phyloP scores from a whole-genome alignment of 2,888 invertebrate genomes.

The Nemotelus pantherinus region DNA sequence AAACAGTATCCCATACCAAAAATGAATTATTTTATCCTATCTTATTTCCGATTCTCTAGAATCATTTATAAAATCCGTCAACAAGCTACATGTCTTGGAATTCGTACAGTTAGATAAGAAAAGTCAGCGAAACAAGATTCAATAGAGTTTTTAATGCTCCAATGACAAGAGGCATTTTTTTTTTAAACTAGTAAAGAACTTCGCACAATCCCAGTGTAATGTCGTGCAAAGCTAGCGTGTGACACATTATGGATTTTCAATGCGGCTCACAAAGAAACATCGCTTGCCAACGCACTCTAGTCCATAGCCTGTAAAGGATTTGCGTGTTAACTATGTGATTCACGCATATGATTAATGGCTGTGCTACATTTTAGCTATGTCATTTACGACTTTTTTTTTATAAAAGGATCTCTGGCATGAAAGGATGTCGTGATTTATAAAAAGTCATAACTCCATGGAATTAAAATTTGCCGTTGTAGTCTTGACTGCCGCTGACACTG shows the following conservation, averaged over 20 bases:
- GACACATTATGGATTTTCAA: slow-evolving; percentile 36
- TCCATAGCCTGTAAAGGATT: neutral
- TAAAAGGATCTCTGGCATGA: slow-evolving; percentile 24
- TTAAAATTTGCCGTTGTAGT: slow-evolving; percentile 18
- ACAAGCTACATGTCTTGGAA: no score
- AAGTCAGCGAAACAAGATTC: no score
- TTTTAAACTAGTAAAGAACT: no score
- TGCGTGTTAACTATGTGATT: slow-evolving; percentile 38
- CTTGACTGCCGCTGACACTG: no score
- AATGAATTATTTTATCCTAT: no score
- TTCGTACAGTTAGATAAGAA: no score
- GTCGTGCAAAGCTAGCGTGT: neutral
- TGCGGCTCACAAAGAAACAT: neutral
- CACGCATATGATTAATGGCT: slow-evolving; percentile 41
- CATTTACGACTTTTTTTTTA: slow-evolving; percentile 31
- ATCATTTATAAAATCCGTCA: no score
- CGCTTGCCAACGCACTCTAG: neutral
- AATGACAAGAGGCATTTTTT: no score
- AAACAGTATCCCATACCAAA: no score
- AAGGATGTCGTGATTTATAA: slow-evolving; percentile 41
- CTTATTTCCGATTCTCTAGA: no score
- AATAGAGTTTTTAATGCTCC: no score
- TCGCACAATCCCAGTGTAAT: no score
- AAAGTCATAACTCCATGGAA: slow-evolving; percentile 38
- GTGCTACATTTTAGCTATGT: slow-evolving; percentile 32